Evolutionary conservation across 2,888 invertebrate genomes (phyloP), one percentile per base, ranked within the genome.

Genomic region (Ecliptopera silaceata): DNA sequence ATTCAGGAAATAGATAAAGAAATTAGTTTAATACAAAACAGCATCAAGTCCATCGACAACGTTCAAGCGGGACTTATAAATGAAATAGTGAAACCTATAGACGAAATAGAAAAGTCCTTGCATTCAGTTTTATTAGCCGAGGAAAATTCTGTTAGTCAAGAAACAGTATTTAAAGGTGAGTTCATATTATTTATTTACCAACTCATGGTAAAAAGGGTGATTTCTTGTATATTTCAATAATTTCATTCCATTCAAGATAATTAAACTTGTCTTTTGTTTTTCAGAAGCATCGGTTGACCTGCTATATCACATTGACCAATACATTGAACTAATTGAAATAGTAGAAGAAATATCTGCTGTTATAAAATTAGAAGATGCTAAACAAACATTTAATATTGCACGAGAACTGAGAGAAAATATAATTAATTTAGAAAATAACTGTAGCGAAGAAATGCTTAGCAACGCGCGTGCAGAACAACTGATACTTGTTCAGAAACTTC

Each of bases 291-390:
- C 74, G 12, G 63, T 72, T 20, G 62, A 74, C 18, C 69, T 86
- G 6, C 52, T 82, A 49, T 69, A 80, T 44, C 79, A 82, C 46
- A 80, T 88, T 22, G 80, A 86, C 49, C 77, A 84, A 61, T 86
- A 84, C 48, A 82, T 87, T 56, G 82, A 87, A 64, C 62, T 84
- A 5, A 76, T 84, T 49, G 82, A 86, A 75, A 78, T 79, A 31
- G 74, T 85, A n/a, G 82, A 84, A 72, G 84, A 86, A 76, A 74
- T 81, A 55, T 79, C 80, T 10, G 77, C 80, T 32, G 56, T 80
- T 4, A 72, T 84, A 36, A 77, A 79, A 51, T 63, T 81, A 31
- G 79, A 84, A 38, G 70, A 83, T 36, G 64, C 84, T 1, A 74
- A 79, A 60, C 75, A 85, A 58, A 72, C 82, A 0, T 71, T 78